These are phyloP conservation scores for Trachythela sp. DNA, from an alignment of 64 coral and sea anemone genomes.

Conservation along the genomic window DNA sequence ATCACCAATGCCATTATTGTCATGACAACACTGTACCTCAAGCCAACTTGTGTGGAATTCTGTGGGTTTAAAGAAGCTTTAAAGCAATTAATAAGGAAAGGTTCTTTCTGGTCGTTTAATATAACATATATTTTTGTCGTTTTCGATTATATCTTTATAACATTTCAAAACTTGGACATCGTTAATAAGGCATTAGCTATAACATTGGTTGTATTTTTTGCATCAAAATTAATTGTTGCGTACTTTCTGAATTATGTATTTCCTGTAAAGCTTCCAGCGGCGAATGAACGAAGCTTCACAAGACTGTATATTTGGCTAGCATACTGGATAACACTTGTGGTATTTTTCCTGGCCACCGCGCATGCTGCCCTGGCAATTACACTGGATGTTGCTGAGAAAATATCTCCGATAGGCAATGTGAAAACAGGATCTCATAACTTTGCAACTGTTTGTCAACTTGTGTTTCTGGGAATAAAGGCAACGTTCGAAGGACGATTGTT, in stretches of 20 bases:
- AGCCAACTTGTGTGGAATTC: neutral
- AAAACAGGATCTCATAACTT: neutral
- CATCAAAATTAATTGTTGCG: neutral
- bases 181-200: neutral
- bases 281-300: neutral
- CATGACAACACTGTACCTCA: neutral
- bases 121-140: neutral
- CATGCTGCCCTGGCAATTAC: neutral
- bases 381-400: constrained; percentile 1
- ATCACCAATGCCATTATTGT: constrained; percentile 6
- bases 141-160: neutral
- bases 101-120: neutral
- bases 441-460: neutral
- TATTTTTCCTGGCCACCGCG: neutral
- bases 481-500: constrained; percentile 1
- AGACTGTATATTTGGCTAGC: neutral
- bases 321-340: neutral
- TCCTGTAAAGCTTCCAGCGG: neutral
- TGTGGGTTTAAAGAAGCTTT: neutral
- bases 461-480: neutral
- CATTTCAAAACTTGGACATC: neutral
- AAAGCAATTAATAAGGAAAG: neutral
- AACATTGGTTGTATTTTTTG: neutral
- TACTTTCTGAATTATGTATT: neutral
- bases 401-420: neutral